Evolutionary conservation across 2,113 vertebrate species (phyloP).

Genomic region (Saccopteryx leptura): DNA sequence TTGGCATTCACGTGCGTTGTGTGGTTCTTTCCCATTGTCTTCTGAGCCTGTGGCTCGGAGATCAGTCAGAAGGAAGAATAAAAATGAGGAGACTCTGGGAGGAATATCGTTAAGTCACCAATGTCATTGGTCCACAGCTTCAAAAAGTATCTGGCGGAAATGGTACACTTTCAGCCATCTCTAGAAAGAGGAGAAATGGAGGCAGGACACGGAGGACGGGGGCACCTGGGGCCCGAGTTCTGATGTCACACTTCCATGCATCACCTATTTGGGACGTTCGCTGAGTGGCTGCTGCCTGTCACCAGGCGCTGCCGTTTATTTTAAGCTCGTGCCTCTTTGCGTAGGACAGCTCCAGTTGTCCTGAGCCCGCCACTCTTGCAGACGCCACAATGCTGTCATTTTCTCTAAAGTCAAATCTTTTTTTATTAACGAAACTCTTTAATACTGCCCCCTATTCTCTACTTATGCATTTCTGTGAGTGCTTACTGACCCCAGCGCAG

Average conservation of each 20-base stretch:
- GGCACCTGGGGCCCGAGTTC: not conserved
- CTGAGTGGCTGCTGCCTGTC: constrained; percentile 15
- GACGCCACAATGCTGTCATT: constrained; percentile 68
- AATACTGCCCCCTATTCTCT: constrained; percentile 68
- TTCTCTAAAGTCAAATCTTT: constrained; percentile 64
- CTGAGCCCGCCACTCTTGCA: not conserved
- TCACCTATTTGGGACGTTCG: not conserved
- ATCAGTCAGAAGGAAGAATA: not conserved
- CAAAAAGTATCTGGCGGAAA: not conserved
- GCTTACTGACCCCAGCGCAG: constrained; percentile 65
- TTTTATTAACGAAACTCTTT: constrained; percentile 70
- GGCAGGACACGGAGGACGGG: not conserved
- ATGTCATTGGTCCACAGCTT: not conserved
- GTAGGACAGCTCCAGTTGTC: not conserved
- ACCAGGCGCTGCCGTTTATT: constrained; percentile 8
- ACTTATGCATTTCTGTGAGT: constrained; percentile 72
- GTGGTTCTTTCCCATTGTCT: not conserved
- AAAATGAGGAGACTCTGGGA: not conserved
- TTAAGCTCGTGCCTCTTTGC: constrained; percentile 23
- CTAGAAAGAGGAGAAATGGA: not conserved
- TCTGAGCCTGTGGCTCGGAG: not conserved
- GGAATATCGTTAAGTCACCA: not conserved
- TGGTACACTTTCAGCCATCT: not conserved
- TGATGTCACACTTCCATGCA: not conserved
- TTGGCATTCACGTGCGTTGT: constrained; percentile 15